phyloP scores from a whole-genome alignment of 1,140 invertebrate species.

The Zophobas morio region DNA sequence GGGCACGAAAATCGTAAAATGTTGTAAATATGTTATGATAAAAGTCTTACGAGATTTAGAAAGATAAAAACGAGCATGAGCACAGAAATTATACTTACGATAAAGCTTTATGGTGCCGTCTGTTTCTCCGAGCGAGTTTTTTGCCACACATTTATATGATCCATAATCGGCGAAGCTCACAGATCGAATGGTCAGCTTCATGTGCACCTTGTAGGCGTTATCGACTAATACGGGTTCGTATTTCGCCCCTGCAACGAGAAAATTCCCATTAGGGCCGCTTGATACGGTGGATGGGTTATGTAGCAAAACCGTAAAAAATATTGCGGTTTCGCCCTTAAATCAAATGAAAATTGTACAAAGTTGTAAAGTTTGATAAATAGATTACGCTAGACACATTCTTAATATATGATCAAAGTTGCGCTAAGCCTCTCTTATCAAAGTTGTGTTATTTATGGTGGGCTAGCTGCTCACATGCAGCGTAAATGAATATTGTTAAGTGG shows the following conservation, averaged over 20 bases:
- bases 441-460: constrained; percentile 30
- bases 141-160: constrained; percentile 89
- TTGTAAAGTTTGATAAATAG: constrained; percentile 38
- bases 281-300: constrained; percentile 5
- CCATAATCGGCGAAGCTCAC: constrained; percentile 80
- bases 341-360: constrained; percentile 32
- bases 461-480: constrained; percentile 24
- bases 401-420: constrained; percentile 41
- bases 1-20: constrained; percentile 39
- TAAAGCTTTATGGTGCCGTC: constrained; percentile 91
- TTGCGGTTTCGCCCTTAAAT: constrained; percentile 9
- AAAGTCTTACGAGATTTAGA: constrained; percentile 42
- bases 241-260: constrained; percentile 76
- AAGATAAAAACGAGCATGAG: constrained; percentile 37
- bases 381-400: constrained; percentile 29
- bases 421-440: constrained; percentile 34
- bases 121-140: constrained; percentile 90
- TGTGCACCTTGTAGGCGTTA: constrained; percentile 83
- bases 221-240: constrained; percentile 80
- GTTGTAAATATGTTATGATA: constrained; percentile 47
- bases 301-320: constrained; percentile 19
- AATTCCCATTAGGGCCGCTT: background rate
- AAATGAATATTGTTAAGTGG: constrained; percentile 40
- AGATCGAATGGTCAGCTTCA: constrained; percentile 82
- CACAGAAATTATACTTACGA: constrained; percentile 72